phyloP scores from a whole-genome alignment of 2,113 vertebrate genomes.

The Hyperoodon ampullatus region DNA sequence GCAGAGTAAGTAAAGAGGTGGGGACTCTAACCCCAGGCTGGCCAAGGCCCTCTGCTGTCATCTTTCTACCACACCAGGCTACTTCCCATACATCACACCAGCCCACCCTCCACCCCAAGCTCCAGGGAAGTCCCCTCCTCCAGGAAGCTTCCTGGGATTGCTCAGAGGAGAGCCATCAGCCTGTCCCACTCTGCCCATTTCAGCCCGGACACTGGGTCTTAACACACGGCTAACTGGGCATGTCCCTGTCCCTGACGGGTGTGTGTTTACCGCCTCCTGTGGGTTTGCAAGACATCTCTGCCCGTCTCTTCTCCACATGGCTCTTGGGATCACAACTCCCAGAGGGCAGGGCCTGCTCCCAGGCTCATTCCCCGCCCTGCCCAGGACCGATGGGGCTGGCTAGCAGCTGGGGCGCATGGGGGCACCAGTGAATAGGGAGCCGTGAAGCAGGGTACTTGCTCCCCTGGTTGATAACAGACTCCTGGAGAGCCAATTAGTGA shows the following conservation, averaged over 20 bases:
- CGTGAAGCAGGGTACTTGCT: too few relatives aligned
- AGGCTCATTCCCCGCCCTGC: background rate
- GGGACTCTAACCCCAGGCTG: background rate
- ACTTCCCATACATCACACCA: background rate
- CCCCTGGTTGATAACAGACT: background rate
- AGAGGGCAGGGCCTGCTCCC: background rate
- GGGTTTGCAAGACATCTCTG: background rate
- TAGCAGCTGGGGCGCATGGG: background rate
- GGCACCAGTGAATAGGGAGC: background rate
- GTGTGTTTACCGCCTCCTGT: background rate
- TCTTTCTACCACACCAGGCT: background rate
- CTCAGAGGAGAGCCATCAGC: background rate
- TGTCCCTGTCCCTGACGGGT: fast-evolving
- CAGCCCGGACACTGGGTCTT: background rate
- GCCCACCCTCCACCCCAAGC: background rate
- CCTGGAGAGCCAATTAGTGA: background rate
- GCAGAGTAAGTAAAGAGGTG: background rate
- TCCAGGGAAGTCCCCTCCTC: background rate
- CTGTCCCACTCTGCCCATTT: background rate
- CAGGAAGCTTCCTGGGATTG: background rate
- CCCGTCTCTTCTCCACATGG: background rate
- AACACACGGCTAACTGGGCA: background rate
- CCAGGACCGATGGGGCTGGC: background rate
- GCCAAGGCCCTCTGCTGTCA: background rate
- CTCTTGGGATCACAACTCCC: background rate